Evolutionary conservation across 2,797 vertebrate genomes (phyloP), one percentile per base, ranked within the genome.

Genomic region (Balearica regulorum): DNA sequence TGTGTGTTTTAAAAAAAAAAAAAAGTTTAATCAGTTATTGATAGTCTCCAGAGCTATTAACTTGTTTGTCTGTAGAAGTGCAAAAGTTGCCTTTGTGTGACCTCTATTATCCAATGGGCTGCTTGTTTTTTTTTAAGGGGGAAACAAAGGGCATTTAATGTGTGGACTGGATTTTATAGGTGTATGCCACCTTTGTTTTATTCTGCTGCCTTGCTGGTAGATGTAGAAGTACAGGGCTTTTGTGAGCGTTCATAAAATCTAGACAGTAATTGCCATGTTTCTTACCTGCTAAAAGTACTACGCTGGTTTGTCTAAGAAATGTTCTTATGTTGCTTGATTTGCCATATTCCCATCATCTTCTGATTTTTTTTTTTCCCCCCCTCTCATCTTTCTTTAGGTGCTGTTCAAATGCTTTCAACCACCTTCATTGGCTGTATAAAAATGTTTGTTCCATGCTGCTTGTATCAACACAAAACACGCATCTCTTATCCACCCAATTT

Each of bases 371-470:
- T 60, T 48, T 25, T 10, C 4, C 44, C n/a, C n/a, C n/a, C n/a
- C 21, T 58, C 33, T 68, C 46, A 5, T 3, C 11, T 76, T 48
- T 39, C 11, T 78, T 15, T 61, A 99, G 99, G 99, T 68, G 99
- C 99, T 3, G 96, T 99, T 68, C 99, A 99, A 79, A 99, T 99
- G 99, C 97, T 99, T 35, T 99, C 99, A 68, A 99, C 99, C 75
- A 99, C 99, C 2, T 65, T 99, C 90, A 99, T 99, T 14, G 99
- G 99, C 94, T 99, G 98, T 51, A 51, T 99, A 13, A 99, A 99
- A 96, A 99, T 99, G 97, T 99, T 98, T 49, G 96, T 99, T 8
- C 99, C 99, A 1, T 99, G 99, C 97, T 99, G 99, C 60, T 96
- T 99, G 53, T 98, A 99, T 95, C 98, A 99, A 90, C 99, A 99